phyloP scores from a whole-genome alignment of 2,113 vertebrate genomes.

The Myrmecophaga tridactyla region DNA sequence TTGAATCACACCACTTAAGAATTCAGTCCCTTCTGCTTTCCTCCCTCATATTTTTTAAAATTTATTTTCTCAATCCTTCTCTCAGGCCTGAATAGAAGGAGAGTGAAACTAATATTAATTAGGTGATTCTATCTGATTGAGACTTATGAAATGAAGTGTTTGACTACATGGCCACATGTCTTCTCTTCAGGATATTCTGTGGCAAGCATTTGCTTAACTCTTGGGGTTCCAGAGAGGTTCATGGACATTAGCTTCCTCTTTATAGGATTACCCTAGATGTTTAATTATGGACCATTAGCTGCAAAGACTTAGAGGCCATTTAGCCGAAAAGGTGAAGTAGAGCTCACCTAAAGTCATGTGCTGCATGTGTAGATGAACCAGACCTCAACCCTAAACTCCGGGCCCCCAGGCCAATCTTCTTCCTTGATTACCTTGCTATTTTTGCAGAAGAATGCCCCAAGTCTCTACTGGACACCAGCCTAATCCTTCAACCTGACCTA shows the following conservation, averaged over 20 bases:
- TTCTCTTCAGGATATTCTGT: neutral
- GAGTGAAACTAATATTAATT: conserved; percentile 65
- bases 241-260: neutral
- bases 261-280: neutral
- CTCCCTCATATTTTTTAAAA: neutral
- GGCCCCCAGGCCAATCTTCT: neutral
- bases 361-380: neutral
- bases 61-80: neutral
- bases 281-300: neutral
- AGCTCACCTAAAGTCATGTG: neutral
- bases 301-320: neutral
- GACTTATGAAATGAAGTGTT: conserved; percentile 65
- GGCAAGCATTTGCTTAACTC: conserved; percentile 9
- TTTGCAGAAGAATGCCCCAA: neutral
- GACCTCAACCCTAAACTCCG: neutral
- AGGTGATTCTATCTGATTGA: conserved; percentile 56
- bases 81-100: conserved; percentile 47
- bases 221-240: neutral
- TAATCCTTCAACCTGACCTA: neutral
- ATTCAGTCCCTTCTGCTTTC: conserved; percentile 13
- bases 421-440: neutral
- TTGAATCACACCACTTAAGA: conserved; percentile 51
- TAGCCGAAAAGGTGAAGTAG: neutral
- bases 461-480: neutral
- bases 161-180: neutral